phyloP scores from a whole-genome alignment of 2,888 invertebrate genomes.

The Diogma glabrata region DNA sequence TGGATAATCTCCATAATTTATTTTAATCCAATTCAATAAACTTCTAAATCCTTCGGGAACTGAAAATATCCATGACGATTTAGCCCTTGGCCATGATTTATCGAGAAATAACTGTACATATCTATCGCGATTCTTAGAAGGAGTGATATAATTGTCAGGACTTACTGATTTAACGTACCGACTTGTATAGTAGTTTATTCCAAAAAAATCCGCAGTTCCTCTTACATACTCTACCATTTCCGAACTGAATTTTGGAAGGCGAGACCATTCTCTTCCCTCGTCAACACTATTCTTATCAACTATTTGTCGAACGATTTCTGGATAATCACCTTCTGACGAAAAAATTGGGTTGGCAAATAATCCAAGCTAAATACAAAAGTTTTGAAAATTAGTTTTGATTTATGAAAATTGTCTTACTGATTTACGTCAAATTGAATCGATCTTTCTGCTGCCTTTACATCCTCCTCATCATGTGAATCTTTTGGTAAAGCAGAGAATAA shows the following conservation, averaged over 20 bases:
- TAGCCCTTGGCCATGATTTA: not conserved
- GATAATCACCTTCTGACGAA: constrained; percentile 27
- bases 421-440: not conserved
- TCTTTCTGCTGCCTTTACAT: constrained; percentile 11
- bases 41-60: not conserved
- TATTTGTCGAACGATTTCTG: constrained; percentile 25
- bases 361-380: constrained; percentile 26
- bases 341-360: constrained; percentile 24
- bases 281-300: constrained; percentile 26
- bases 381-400: constrained; percentile 19
- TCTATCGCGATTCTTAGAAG: not conserved
- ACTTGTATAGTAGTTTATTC: constrained; percentile 28
- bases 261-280: constrained; percentile 27
- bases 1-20: not conserved
- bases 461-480: constrained; percentile 18
- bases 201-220: constrained; percentile 27
- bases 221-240: not conserved
- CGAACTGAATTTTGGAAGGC: constrained; percentile 19
- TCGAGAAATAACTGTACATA: not conserved
- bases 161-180: constrained; percentile 15
- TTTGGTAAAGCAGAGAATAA: constrained; percentile 23
- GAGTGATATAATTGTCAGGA: not conserved
- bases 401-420: not conserved
- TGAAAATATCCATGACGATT: not conserved
- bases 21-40: not conserved